Evolutionary conservation across 2,888 invertebrate species (phyloP).

Genomic region (Torymus texanus): DNA sequence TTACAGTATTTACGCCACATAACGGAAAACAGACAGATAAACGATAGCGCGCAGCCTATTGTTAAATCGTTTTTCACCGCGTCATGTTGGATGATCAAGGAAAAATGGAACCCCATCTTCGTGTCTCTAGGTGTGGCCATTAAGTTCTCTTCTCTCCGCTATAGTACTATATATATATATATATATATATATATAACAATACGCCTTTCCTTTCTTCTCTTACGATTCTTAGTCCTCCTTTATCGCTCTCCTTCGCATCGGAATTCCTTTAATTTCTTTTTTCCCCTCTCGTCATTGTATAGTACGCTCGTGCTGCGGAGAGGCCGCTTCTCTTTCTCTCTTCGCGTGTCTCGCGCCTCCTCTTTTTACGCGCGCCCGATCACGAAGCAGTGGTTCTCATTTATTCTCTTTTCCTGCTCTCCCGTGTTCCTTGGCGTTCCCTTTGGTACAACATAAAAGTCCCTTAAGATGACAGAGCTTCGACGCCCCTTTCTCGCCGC

Average conservation of each 20-base stretch:
- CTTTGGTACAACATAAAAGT: too few species aligned
- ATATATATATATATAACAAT: neutral
- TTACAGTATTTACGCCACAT: too few species aligned
- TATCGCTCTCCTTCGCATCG: neutral
- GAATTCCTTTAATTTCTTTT: slow-evolving; percentile 9
- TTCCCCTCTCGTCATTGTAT: slow-evolving; percentile 6
- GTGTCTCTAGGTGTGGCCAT: too few species aligned
- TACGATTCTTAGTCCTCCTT: too few species aligned
- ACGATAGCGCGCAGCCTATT: neutral
- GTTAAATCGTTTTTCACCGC: slow-evolving; percentile 7
- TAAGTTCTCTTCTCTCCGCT: too few species aligned
- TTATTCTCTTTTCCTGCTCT: neutral
- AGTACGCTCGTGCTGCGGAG: neutral
- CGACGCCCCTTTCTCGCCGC: neutral
- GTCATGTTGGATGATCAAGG: too few species aligned
- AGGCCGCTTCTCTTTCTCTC: too few species aligned
- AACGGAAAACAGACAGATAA: too few species aligned
- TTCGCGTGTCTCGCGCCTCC: slow-evolving; percentile 7
- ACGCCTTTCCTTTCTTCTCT: too few species aligned
- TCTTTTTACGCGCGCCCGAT: slow-evolving; percentile 28
- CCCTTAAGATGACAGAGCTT: too few species aligned
- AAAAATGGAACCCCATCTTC: too few species aligned
- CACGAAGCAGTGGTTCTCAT: slow-evolving; percentile 36
- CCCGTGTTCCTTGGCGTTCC: neutral
- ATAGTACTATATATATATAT: neutral